Base-by-base conservation (phyloP, 2,113 vertebrate genomes). In the Willisornis vidua region DNA sequence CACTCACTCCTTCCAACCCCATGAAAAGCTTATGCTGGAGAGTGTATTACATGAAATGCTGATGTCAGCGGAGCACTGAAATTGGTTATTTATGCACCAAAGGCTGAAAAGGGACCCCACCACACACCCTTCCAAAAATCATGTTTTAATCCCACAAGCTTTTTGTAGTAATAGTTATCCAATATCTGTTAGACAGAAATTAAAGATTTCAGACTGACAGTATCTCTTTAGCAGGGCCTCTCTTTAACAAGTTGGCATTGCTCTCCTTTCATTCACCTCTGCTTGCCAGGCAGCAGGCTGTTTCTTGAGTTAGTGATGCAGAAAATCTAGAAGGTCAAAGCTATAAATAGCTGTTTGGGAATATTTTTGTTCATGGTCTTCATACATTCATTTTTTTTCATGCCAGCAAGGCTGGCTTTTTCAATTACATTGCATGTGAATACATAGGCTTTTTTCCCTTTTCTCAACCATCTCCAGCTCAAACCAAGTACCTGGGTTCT, bases 301-400 rank as follows among this genome's bases (percentile, higher is more conserved):
- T 85, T 94, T 92, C 95, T 94, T 90, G 84, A 91, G 80, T 87
- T 94, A 85, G 61, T 68, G 96, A 92, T 95, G 95, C 87, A 94
- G 89, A 94, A 97, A 95, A 96, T 94, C 57, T 89, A 26, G 94
- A 97, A 97, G 95, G 94, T 97, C 96, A 96, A 94, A 94, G 41
- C 73, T 94, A 95, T 96, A 94, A 96, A 96, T 96, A 96, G 80
- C 58, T 89, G 48, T 92, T 97, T 78, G 52, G 91, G 66, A 96
- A 93, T 94, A 89, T 87, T 91, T 95, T 90, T 94, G 58, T 81
- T 96, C 16, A 1, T 85, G 91, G 87, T 93, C 87, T 91, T 94
- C 84, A 41, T 84, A 57, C 39, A 70, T 87, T 93, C 78, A 68
- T 70, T 94, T 93, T 94, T 45, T 85, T 94, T 82, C 66, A 65